Conservation (phyloP, 2,113 vertebrate species). For the Stegastes partitus region DNA sequence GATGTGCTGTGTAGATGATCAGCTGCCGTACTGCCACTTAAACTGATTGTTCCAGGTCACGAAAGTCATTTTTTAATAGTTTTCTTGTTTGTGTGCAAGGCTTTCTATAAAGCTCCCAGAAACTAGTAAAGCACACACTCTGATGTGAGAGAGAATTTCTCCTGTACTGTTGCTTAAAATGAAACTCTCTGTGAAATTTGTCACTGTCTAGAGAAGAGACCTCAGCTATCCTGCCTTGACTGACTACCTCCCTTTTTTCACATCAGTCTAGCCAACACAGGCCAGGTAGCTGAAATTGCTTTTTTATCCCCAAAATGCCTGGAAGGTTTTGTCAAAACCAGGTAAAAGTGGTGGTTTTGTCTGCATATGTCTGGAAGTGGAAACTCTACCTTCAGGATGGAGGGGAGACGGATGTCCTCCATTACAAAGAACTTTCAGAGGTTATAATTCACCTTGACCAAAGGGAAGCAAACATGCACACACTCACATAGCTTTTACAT, state of each 20-base stretch:
- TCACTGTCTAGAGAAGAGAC: slow-evolving; percentile 66
- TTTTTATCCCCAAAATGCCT: slow-evolving; percentile 74
- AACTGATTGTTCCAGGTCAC: slow-evolving; percentile 42
- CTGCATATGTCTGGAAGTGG: slow-evolving; percentile 54
- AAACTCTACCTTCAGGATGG: slow-evolving; percentile 20
- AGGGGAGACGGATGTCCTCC: slow-evolving; percentile 25
- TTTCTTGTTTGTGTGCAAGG: slow-evolving; percentile 15
- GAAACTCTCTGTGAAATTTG: slow-evolving; percentile 68
- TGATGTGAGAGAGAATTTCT: slow-evolving; percentile 44
- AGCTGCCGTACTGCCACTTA: slow-evolving; percentile 31
- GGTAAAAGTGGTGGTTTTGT: slow-evolving; percentile 52
- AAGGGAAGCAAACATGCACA: slow-evolving; percentile 56
- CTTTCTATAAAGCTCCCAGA: slow-evolving; percentile 42
- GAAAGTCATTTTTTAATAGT: neutral
- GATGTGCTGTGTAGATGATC: slow-evolving; percentile 35
- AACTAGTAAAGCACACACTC: slow-evolving; percentile 30
- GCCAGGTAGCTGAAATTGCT: slow-evolving; percentile 68
- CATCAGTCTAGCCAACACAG: slow-evolving; percentile 51
- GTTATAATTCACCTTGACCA: slow-evolving; percentile 47
- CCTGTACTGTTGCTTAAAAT: slow-evolving; percentile 55
- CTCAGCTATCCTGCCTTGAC: slow-evolving; percentile 42
- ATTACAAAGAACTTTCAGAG: slow-evolving; percentile 31
- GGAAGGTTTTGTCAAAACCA: slow-evolving; percentile 66
- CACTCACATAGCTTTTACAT: neutral
- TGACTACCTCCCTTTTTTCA: slow-evolving; percentile 48